phyloP scores from a whole-genome alignment of 2,113 vertebrate genomes.

The Tachycineta bicolor region DNA sequence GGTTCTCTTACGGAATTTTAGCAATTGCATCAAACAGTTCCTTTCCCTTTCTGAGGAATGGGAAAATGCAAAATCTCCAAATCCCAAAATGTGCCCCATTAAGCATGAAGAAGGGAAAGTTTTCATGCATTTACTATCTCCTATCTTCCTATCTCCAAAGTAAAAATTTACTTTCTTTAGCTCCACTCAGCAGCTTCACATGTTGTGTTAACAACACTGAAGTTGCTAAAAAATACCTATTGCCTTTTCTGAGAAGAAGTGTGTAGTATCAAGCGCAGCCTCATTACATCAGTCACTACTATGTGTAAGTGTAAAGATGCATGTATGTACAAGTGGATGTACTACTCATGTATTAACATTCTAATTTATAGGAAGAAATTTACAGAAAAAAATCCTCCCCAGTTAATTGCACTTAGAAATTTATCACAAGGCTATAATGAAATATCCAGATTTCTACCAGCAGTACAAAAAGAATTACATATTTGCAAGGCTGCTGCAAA shows the following conservation, averaged over 20 bases:
- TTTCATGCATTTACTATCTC: neutral
- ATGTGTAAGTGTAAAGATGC: neutral
- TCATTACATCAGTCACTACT: neutral
- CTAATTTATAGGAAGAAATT: neutral
- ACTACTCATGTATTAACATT: neutral
- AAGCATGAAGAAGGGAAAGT: neutral
- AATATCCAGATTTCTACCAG: neutral
- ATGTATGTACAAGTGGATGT: neutral
- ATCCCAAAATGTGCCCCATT: neutral
- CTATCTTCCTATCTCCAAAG: neutral
- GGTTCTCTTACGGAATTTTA: neutral
- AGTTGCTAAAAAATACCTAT: neutral
- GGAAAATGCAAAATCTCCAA: neutral
- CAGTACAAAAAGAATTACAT: neutral
- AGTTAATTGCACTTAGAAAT: neutral
- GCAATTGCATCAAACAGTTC: neutral
- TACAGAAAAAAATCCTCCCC: neutral
- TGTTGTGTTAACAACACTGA: neutral
- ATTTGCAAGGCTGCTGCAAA: conserved; percentile 30
- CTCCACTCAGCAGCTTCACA: neutral
- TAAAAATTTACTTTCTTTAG: neutral
- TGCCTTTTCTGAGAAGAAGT: neutral
- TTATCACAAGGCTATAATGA: neutral
- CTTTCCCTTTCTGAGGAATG: neutral
- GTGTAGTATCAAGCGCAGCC: neutral